Evolutionary conservation across 2,888 invertebrate species (phyloP), one percentile per base, ranked within the genome.

Genomic region (Limnephilus rhombicus): DNA sequence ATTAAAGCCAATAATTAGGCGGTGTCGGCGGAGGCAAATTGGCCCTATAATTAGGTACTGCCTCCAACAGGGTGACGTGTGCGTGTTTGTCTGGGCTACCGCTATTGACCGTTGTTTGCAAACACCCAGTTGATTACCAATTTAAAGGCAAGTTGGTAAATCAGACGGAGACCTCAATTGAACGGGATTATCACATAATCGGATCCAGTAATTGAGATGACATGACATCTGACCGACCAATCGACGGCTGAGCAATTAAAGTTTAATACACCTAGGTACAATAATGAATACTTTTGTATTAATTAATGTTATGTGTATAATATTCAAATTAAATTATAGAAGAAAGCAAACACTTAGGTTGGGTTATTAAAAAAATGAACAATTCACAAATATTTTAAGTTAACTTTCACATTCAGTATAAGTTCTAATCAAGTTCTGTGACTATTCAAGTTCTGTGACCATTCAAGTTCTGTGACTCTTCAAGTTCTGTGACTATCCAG

Each of bases 131-230:
- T n/a, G 80, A 53, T 86, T 80, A 86, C 31, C 82, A 87, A 90
- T 90, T 87, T 90, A 68, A 81, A 68, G 68, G 31, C 83, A 45
- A 92, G 85, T 91, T 87, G 82, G 29, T 89, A 81, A 90, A 90
- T 88, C 68, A 89, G 34, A 49, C 83, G 29, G 80, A 49, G 87
- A 29, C 68, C 89, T 68, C 92, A 91, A 89, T 93, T 91, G 89
- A 85, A 92, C 29, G 15, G 90, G 82, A 92, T 91, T 91, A 92
- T 91, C 92, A 92, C 83, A 91, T 91, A 92, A 41, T 82, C 49
- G 53, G 88, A 18, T 18, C 45, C 45, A 24, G 29, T 86, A 86
- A 86, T 86, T n/a, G 86, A 86, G 86, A 49, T 49, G 86, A 45
- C 41, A 37, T 37, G 24, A 24, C 68, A 68, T 68, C 53, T 7